Percentiles rank a stretch among this genome's conserved stretches.
Evolutionary conservation across 2,113 vertebrate genomes (phyloP).

Genomic region (Neodon shergylaensis): DNA sequence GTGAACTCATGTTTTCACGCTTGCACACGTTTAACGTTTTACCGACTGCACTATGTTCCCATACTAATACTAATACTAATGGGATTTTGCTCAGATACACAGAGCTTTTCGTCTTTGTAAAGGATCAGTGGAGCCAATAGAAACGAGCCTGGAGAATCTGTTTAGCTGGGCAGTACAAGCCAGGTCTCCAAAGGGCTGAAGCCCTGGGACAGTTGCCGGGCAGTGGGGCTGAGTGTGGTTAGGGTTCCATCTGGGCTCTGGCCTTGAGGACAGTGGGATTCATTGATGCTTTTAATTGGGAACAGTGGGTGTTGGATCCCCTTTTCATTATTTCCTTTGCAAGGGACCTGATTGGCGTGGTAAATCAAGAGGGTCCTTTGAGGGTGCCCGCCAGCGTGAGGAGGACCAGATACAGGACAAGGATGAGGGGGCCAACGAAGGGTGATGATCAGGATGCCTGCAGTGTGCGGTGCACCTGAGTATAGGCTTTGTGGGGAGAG

Average conservation of each 20-base stretch:
- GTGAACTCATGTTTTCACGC: not conserved
- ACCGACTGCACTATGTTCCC: not conserved
- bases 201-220: not conserved
- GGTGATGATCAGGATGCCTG: not conserved
- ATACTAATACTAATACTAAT: no score
- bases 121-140: not conserved
- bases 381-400: not conserved
- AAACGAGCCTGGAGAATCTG: not conserved
- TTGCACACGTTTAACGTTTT: not conserved
- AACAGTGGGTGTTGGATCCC: not conserved
- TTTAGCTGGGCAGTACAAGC: not conserved
- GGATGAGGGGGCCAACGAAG: not conserved
- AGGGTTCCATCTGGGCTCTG: not conserved
- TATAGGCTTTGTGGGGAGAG: not conserved
- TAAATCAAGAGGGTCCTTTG: not conserved
- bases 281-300: not conserved
- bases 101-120: not conserved
- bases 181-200: not conserved
- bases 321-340: not conserved
- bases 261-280: not conserved
- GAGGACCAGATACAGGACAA: not conserved
- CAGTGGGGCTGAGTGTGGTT: not conserved
- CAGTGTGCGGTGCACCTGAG: rapidly evolving
- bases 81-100: not conserved
- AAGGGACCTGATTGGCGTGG: not conserved